Evolutionary conservation across 2,797 vertebrate species (phyloP).

Genomic region (Zenarchopterus dispar): DNA sequence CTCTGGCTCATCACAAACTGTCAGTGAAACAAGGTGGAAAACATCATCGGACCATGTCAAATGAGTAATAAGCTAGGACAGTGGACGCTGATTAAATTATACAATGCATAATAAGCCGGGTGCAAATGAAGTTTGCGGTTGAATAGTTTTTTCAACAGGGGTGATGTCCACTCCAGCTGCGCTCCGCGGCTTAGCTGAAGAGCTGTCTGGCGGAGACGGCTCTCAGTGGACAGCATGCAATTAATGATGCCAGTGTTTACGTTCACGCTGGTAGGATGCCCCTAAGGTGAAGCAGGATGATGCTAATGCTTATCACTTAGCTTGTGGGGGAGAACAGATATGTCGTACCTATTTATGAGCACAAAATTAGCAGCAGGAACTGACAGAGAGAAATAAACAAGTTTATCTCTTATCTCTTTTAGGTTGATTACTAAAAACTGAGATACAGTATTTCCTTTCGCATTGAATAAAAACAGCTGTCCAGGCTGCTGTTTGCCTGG

Average conservation of each 20-base stretch:
- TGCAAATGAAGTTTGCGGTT: slow-evolving; percentile 54
- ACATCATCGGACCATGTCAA: slow-evolving; percentile 34
- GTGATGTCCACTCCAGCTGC: slow-evolving; percentile 49
- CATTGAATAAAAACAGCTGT: slow-evolving; percentile 13
- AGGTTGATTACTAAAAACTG: slow-evolving; percentile 29
- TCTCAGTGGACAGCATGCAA: slow-evolving; percentile 68
- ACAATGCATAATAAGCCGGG: slow-evolving; percentile 51
- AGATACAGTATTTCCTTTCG: slow-evolving; percentile 16
- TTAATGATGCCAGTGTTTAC: slow-evolving; percentile 60
- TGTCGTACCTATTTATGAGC: slow-evolving; percentile 68
- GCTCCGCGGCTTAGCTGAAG: slow-evolving; percentile 30
- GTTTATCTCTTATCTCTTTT: no score
- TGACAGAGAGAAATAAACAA: slow-evolving; percentile 54
- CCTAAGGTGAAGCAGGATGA: slow-evolving; percentile 56
- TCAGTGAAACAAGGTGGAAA: slow-evolving; percentile 30
- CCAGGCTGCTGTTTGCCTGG: slow-evolving; percentile 5
- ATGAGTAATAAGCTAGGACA: slow-evolving; percentile 36
- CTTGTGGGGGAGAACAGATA: slow-evolving; percentile 57
- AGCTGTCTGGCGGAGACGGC: slow-evolving; percentile 63
- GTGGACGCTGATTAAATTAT: slow-evolving; percentile 46
- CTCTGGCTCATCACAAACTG: slow-evolving; percentile 24
- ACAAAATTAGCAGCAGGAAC: slow-evolving; percentile 65
- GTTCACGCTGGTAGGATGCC: slow-evolving; percentile 61
- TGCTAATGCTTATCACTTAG: slow-evolving; percentile 63
- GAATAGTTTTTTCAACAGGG: slow-evolving; percentile 45